Base-by-base conservation (phyloP, 2,888 invertebrate genomes). In the Cremastinae sp. region DNA sequence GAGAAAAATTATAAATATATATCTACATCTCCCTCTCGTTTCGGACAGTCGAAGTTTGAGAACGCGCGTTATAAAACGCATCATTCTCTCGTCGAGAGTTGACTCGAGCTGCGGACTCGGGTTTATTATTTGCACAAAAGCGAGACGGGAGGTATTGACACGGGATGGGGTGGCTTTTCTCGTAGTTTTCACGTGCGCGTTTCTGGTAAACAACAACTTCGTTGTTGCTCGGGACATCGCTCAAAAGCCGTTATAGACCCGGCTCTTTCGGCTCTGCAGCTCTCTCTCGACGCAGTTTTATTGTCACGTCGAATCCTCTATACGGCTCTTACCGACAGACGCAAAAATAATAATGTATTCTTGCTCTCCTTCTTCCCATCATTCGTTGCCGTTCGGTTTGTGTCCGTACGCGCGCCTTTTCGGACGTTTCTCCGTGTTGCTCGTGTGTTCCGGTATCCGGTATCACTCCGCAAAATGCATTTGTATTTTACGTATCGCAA, bases 261-360 rank as follows among this genome's bases (percentile, higher is more conserved):
- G 1, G 2, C 41, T 28, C 59, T 28, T 10, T 5, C 18, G 39
- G 7, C 22, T 20, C 39, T 10, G n/a, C n/a, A n/a, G n/a, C 14
- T 55, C 5, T 41, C 20, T 10, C 12, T 49, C 3, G 68, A 28
- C 39, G 49, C 59, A 51, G 49, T 69, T 62, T 62, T 62, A 35
- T 62, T 51, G 49, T 20, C 18, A 62, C 37, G 28, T 2, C 22
- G 14, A 45, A 43, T 45, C 47, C n/a, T n/a, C n/a, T n/a, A 4
- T 39, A 37, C 35, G 49, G 18, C 37, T 37, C 37, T 5, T 5
- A 28, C 28, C 28, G 28, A 37, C 7, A 51, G 20, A 62, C 39
- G 39, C 35, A 49, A 62, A 51, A 62, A 62, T 20, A 39, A 14
- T n/a, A 22, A 22, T 41, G 18, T 41, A 58, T 20, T 20, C 28